A percentile compares a stretch with the other conserved stretches of the same genome.
Evolutionary conservation across 2,113 vertebrate genomes (phyloP).

Genomic region (Dissostichus mawsoni): DNA sequence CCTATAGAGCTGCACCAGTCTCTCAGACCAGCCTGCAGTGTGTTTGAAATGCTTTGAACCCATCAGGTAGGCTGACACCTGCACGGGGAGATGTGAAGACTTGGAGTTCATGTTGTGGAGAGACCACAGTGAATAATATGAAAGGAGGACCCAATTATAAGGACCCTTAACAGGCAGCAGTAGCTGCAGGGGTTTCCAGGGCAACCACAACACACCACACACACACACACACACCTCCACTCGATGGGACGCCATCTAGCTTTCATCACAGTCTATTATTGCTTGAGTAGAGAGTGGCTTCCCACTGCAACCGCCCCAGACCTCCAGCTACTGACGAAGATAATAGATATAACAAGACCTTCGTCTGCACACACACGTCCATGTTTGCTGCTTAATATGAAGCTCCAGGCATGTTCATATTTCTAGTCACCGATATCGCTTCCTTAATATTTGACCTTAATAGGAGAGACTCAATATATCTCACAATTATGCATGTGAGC

Average conservation of each 20-base stretch:
- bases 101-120: constrained; percentile 66
- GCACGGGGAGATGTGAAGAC: constrained; percentile 53
- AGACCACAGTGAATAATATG: constrained; percentile 74
- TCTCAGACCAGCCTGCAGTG: constrained; percentile 32
- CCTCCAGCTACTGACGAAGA: constrained; percentile 59
- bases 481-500: constrained; percentile 15
- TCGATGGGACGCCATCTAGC: constrained; percentile 72
- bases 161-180: constrained; percentile 77
- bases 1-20: constrained; percentile 35
- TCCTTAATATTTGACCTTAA: constrained; percentile 27
- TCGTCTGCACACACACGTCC: constrained; percentile 55
- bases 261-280: constrained; percentile 81
- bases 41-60: constrained; percentile 79
- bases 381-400: constrained; percentile 41
- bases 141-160: constrained; percentile 85
- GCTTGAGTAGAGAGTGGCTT: constrained; percentile 63
- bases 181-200: constrained; percentile 77
- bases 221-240: constrained; percentile 40
- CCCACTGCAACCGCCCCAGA: constrained; percentile 52
- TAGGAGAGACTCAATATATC: constrained; percentile 23
- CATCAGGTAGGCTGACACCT: constrained; percentile 74
- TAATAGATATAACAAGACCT: constrained; percentile 66
- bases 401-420: constrained; percentile 31
- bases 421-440: constrained; percentile 4
- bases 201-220: constrained; percentile 71